Evolutionary conservation across 2,888 invertebrate species (phyloP).

Genomic region (Acleris laterana): DNA sequence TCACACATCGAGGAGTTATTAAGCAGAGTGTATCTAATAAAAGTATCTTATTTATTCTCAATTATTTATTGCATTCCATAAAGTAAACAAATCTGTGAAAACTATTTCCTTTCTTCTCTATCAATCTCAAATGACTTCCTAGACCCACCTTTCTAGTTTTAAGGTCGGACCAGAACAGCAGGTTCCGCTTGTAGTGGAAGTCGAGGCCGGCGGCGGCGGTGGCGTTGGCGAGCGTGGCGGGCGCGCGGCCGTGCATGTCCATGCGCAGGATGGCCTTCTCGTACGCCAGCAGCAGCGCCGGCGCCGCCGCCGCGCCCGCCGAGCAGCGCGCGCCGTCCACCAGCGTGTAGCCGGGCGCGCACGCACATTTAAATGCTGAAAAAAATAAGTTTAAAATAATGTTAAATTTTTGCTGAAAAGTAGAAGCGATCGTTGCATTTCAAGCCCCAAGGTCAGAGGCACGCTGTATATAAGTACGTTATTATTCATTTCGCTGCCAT

Average conservation of each 20-base stretch:
- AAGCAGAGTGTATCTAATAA: too few species aligned
- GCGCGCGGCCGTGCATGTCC: constrained; percentile 86
- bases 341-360: constrained; percentile 90
- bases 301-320: constrained; percentile 81
- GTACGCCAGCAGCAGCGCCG: constrained; percentile 88
- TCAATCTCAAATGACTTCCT: not conserved
- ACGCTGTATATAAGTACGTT: too few species aligned
- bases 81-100: too few species aligned
- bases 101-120: too few species aligned
- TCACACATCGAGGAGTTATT: too few species aligned
- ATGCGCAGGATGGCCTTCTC: constrained; percentile 89
- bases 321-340: constrained; percentile 85
- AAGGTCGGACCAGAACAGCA: constrained; percentile 95
- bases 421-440: too few species aligned
- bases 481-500: too few species aligned
- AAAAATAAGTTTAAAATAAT: too few species aligned
- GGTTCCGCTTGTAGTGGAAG: constrained; percentile 90
- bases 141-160: constrained; percentile 90
- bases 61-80: too few species aligned
- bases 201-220: constrained; percentile 94
- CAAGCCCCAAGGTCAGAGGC: too few species aligned
- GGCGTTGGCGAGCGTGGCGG: constrained; percentile 89
- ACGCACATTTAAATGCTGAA: constrained; percentile 91
- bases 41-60: too few species aligned
- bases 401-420: too few species aligned